phyloP scores from a whole-genome alignment of 2,797 vertebrate genomes.

The Odontamblyopus lacepedii region DNA sequence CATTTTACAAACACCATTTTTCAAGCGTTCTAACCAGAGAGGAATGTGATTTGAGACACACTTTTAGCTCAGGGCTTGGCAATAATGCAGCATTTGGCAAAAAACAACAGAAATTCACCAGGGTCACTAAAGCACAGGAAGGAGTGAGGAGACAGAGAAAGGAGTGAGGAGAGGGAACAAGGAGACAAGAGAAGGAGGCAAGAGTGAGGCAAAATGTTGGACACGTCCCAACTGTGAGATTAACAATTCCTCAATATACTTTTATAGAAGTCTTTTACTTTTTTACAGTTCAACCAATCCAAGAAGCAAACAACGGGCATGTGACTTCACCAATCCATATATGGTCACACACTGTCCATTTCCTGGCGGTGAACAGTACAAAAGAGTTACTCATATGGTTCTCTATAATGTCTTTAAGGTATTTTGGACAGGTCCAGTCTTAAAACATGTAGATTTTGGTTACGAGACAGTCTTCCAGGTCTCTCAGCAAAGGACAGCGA shows the following conservation, averaged over 20 bases:
- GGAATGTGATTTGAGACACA: constrained; percentile 33
- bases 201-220: constrained; percentile 78
- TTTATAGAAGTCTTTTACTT: constrained; percentile 55
- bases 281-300: constrained; percentile 57
- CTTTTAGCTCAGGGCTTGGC: constrained; percentile 53
- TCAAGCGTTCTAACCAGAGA: not conserved
- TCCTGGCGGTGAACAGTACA: constrained; percentile 44
- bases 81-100: constrained; percentile 90
- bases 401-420: constrained; percentile 42
- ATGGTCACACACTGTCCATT: constrained; percentile 41
- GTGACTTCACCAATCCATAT: constrained; percentile 38
- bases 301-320: constrained; percentile 31
- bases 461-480: constrained; percentile 35
- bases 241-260: constrained; percentile 49
- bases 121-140: constrained; percentile 90
- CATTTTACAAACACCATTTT: not conserved
- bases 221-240: not conserved
- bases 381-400: constrained; percentile 53
- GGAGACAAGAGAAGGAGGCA: constrained; percentile 18
- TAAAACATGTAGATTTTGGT: constrained; percentile 56
- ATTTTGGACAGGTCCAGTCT: constrained; percentile 39
- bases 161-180: constrained; percentile 38
- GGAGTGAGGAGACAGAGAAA: constrained; percentile 27
- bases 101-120: constrained; percentile 82
- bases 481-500: constrained; percentile 73